Evolutionary conservation across 1,140 invertebrate genomes (phyloP).

Genomic region (Drosophila lacteicornis): DNA sequence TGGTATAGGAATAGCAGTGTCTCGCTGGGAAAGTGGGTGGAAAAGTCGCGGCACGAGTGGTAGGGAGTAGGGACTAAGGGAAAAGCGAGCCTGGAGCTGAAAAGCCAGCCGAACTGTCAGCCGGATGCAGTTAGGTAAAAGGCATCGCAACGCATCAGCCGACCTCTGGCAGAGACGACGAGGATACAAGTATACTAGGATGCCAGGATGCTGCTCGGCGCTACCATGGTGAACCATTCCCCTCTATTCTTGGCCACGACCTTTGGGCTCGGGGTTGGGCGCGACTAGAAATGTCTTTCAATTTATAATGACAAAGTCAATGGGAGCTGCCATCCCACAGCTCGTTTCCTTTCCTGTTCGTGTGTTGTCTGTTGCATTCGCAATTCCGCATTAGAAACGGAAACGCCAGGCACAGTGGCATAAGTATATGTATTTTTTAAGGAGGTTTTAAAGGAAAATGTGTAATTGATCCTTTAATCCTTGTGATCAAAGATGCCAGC

Average conservation of each 20-base stretch:
- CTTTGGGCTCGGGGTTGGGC: slow-evolving; percentile 37
- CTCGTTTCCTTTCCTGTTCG: slow-evolving; percentile 6
- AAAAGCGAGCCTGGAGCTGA: slow-evolving; percentile 34
- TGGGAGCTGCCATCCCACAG: slow-evolving; percentile 26
- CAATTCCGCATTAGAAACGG: slow-evolving; percentile 68
- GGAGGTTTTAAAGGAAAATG: too few relatives aligned
- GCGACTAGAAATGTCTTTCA: slow-evolving; percentile 76
- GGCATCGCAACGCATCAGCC: slow-evolving; percentile 57
- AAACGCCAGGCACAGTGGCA: slow-evolving; percentile 33
- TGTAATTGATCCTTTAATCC: too few relatives aligned
- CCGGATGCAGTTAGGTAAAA: slow-evolving; percentile 79
- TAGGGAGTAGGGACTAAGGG: neutral
- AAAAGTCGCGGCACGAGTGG: neutral
- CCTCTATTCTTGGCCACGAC: slow-evolving; percentile 18
- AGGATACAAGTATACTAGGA: neutral
- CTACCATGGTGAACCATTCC: neutral
- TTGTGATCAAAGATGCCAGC: too few relatives aligned
- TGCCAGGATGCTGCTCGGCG: slow-evolving; percentile 24
- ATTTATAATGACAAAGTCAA: slow-evolving; percentile 77
- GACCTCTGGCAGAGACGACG: slow-evolving; percentile 26
- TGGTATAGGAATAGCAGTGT: slow-evolving; percentile 4
- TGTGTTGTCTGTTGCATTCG: slow-evolving; percentile 76
- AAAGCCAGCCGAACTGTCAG: slow-evolving; percentile 45
- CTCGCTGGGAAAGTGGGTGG: slow-evolving; percentile 9
- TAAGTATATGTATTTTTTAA: neutral